Conservation (phyloP, 2,888 invertebrate species). For the Aphodius sticticus region DNA sequence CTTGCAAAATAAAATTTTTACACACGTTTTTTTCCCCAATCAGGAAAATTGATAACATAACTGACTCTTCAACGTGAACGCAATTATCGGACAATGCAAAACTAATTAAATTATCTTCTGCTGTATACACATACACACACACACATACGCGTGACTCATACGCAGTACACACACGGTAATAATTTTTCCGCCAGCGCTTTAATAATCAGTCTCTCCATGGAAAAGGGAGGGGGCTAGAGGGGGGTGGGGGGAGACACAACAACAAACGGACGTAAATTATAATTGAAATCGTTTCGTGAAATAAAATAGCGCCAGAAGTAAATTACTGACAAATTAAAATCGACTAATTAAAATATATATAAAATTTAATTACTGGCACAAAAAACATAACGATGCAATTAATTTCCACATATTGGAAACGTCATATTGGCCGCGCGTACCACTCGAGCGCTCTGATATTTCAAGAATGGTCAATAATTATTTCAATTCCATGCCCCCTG, state of each 20-base stretch:
- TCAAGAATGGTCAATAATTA: conserved; percentile 4
- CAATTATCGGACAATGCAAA: background rate
- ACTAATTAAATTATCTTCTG: conserved; percentile 4
- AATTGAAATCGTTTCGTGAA: conserved; percentile 24
- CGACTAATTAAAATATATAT: conserved; percentile 32
- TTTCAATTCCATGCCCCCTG: background rate
- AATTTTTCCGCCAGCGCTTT: background rate
- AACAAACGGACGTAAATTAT: conserved; percentile 8
- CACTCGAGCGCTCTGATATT: background rate
- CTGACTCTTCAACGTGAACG: background rate
- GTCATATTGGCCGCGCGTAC: background rate
- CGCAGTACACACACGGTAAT: background rate
- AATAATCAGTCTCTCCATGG: background rate
- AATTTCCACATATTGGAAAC: conserved; percentile 4
- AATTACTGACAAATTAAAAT: conserved; percentile 31
- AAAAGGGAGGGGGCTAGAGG: background rate
- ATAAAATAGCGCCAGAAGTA: conserved; percentile 23
- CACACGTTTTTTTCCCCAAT: background rate
- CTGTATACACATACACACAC: background rate
- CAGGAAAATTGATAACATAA: background rate
- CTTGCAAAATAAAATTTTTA: background rate
- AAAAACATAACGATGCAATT: conserved; percentile 10
- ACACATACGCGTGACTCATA: no score
- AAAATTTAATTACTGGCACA: conserved; percentile 31
- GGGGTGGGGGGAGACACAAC: background rate